phyloP scores from a whole-genome alignment of 2,888 invertebrate genomes.

The Cremastinae sp. region DNA sequence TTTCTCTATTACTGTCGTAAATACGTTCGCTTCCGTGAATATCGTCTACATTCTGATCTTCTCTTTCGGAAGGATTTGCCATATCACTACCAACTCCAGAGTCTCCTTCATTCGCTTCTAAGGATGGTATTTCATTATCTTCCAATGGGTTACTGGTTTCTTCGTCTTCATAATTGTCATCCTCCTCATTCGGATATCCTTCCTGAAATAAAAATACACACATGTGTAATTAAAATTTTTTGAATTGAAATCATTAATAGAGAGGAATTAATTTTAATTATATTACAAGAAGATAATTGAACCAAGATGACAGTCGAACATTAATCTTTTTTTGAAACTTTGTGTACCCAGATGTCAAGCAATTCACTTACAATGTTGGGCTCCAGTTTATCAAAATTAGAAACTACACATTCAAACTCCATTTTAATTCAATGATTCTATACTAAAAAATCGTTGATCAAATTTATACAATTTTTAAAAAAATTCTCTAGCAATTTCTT shows the following conservation, averaged over 20 bases:
- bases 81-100: constrained; percentile 79
- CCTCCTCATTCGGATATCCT: constrained; percentile 57
- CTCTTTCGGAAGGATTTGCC: constrained; percentile 77
- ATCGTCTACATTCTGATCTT: constrained; percentile 78
- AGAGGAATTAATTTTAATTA: too few relatives aligned
- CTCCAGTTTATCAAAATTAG: too few relatives aligned
- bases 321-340: too few relatives aligned
- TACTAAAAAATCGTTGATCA: too few relatives aligned
- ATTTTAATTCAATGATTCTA: too few relatives aligned
- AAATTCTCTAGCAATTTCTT: not conserved
- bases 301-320: too few relatives aligned
- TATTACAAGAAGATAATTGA: too few relatives aligned
- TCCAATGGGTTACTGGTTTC: constrained; percentile 73
- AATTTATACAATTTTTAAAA: not conserved
- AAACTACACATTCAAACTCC: too few relatives aligned
- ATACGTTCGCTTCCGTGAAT: constrained; percentile 62
- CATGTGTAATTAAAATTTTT: not conserved
- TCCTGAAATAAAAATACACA: constrained; percentile 25
- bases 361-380: too few relatives aligned
- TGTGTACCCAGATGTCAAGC: too few relatives aligned
- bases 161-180: constrained; percentile 65
- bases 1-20: constrained; percentile 67
- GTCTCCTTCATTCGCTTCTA: constrained; percentile 77
- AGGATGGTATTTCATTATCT: constrained; percentile 73
- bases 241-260: not conserved